Percentiles rank a stretch among this genome's conserved stretches.
Evolutionary conservation across 2,113 vertebrate genomes (phyloP).

Genomic region (Bettongia penicillata): DNA sequence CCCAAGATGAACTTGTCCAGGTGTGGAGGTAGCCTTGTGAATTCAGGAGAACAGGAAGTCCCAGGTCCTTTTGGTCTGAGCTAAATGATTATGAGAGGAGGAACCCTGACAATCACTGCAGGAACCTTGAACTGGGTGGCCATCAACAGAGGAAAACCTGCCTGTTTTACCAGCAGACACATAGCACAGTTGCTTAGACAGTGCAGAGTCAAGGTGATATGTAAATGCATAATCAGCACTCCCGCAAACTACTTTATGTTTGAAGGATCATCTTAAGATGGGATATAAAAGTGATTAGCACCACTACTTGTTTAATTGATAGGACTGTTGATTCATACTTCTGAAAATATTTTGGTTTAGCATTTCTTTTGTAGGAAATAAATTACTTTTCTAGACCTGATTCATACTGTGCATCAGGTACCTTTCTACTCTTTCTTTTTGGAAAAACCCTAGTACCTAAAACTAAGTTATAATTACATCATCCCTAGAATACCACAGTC

Average conservation of each 20-base stretch:
- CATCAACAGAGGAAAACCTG: neutral
- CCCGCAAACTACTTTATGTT: neutral
- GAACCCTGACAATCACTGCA: neutral
- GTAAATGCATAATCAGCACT: neutral
- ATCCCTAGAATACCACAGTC: neutral
- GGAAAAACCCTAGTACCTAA: neutral
- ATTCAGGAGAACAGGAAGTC: neutral
- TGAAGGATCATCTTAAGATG: neutral
- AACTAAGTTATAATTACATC: neutral
- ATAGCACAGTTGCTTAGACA: neutral
- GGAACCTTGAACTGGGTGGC: neutral
- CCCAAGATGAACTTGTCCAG: neutral
- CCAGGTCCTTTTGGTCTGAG: neutral
- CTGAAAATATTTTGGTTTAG: neutral
- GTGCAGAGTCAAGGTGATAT: neutral
- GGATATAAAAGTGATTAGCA: neutral
- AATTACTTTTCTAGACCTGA: neutral
- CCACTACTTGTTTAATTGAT: neutral
- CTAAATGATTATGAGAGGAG: neutral
- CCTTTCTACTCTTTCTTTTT: neutral
- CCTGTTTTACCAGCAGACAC: neutral
- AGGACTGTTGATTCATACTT: neutral
- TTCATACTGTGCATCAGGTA: neutral
- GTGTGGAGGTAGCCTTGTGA: neutral
- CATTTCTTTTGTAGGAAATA: neutral